phyloP scores from a whole-genome alignment of 2,113 vertebrate genomes.

The Dinomys branickii region DNA sequence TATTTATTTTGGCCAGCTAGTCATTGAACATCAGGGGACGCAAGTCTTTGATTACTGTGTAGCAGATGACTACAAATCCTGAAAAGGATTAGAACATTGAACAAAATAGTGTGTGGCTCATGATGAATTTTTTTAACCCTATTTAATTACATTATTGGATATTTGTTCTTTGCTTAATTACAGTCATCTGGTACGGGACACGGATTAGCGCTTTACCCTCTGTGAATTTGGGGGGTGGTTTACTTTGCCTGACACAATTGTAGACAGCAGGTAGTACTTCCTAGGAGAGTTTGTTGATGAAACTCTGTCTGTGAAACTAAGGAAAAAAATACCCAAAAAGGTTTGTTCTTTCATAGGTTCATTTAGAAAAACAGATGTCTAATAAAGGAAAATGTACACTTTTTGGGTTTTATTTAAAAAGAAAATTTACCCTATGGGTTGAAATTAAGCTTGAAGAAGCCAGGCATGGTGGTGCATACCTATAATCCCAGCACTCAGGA shows the following conservation, averaged over 20 bases:
- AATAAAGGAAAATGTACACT: constrained; percentile 33
- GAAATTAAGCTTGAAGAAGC: not conserved
- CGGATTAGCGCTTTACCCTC: constrained; percentile 86
- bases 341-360: constrained; percentile 72
- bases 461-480: too few relatives aligned
- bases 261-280: constrained; percentile 79
- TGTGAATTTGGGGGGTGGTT: constrained; percentile 88
- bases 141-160: constrained; percentile 63
- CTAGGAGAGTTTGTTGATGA: constrained; percentile 70
- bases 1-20: not conserved
- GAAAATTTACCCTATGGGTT: not conserved
- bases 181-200: constrained; percentile 31
- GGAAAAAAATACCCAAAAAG: constrained; percentile 64
- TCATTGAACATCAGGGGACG: not conserved
- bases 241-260: constrained; percentile 91
- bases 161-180: constrained; percentile 66
- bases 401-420: constrained; percentile 70
- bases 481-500: too few relatives aligned
- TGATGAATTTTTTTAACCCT: constrained; percentile 58
- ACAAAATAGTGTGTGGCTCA: not conserved
- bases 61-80: constrained; percentile 30
- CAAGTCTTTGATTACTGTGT: not conserved
- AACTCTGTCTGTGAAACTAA: constrained; percentile 77
- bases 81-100: constrained; percentile 7
- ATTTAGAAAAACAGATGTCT: constrained; percentile 61